Evolutionary conservation across 2,113 vertebrate genomes (phyloP), one percentile per base, ranked within the genome.

Genomic region (Spea bombifrons): DNA sequence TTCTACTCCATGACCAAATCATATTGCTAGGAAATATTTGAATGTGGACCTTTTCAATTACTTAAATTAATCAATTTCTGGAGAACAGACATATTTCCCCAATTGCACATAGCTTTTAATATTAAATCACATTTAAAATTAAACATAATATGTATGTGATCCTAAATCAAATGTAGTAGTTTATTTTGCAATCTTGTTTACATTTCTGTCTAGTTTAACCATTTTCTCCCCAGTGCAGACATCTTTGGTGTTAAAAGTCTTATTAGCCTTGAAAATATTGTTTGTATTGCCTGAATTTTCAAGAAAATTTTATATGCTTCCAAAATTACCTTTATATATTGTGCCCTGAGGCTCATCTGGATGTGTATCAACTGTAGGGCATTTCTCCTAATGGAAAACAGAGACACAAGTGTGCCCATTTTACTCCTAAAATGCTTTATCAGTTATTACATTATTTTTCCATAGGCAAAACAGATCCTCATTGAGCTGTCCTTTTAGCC

Each of bases 401-500:
- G 49, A 55, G 15, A 17, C 47, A 63, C 74, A 5, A 52, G 75
- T 53, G 43, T 63, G 45, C 53, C 59, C 50, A 68, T 68, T 49
- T 67, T 16, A 66, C 8, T 55, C 15, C 68, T 48, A 80, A 73
- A 73, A 30, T 59, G 7, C 53, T 68, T 80, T 74, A 15, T 73
- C 44, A 74, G 30, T 57, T 57, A 61, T 74, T 59, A 74, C 68
- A 68, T 68, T 61, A 57, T 52, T 73, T 63, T 73, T 80, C 45
- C 10, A 43, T 12, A 5, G 17, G 13, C 71, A 43, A 43, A 1
- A 12, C 4, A 13, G 48, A 80, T 7, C 64, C 71, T 53, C 15
- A 44, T 45, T 67, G 78, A 48, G 71, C 7, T 80, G 71, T 74
- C 78, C 78, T 61, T 80, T 68, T 80, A 74, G 61, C 71, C 49